These are phyloP conservation scores for Lordiphosa andalusiaca DNA, from an alignment of 2,888 invertebrate species.

Conservation along the genomic window DNA sequence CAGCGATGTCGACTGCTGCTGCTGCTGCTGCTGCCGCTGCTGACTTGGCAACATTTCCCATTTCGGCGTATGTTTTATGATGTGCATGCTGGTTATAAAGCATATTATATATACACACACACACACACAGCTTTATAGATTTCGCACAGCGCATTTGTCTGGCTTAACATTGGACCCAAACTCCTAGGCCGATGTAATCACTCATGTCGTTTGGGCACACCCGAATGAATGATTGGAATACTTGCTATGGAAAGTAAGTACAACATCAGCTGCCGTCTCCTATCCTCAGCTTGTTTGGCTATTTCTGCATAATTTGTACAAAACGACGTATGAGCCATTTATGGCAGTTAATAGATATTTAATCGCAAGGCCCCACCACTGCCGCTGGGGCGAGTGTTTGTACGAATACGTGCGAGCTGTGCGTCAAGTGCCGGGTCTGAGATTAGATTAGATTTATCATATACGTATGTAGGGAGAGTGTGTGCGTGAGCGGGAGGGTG, in stretches of 20 bases:
- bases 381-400: constrained; percentile 10
- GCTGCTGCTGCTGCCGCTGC: constrained; percentile 23
- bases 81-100: constrained; percentile 61
- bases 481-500: background rate
- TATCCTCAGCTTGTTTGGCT: constrained; percentile 17
- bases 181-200: constrained; percentile 54
- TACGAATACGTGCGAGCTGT: constrained; percentile 16
- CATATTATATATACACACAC: constrained; percentile 53
- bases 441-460: constrained; percentile 38
- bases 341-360: constrained; percentile 52
- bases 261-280: constrained; percentile 16
- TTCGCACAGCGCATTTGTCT: constrained; percentile 66
- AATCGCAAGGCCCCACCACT: constrained; percentile 19
- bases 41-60: constrained; percentile 59
- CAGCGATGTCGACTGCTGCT: constrained; percentile 7
- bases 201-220: constrained; percentile 51
- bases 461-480: background rate
- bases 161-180: constrained; percentile 48
- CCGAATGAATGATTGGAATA: constrained; percentile 57
- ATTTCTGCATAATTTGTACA: constrained; percentile 48
- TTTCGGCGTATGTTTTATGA: constrained; percentile 60
- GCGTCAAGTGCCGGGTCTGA: constrained; percentile 31
- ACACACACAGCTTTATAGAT: constrained; percentile 60
- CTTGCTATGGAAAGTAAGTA: constrained; percentile 32
- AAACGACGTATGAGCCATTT: constrained; percentile 41